These are phyloP conservation scores for Glyptemys insculpta DNA, from an alignment of 2,797 vertebrate species.

Conservation along the genomic window DNA sequence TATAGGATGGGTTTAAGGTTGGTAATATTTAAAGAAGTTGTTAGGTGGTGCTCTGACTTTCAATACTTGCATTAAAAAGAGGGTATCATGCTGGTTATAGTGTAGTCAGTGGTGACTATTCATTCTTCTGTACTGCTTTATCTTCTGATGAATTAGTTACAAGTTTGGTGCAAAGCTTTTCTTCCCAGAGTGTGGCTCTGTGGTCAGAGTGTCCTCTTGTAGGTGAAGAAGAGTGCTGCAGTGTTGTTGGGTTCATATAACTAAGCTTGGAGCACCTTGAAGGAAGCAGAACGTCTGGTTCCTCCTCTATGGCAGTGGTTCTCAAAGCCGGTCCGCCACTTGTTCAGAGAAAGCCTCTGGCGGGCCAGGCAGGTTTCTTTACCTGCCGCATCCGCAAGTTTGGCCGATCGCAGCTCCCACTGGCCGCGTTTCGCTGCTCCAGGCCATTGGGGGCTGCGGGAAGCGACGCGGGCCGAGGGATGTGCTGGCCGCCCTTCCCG, in stretches of 20 bases:
- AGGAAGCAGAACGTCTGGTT: background rate
- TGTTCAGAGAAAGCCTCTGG: too few species aligned
- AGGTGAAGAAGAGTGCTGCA: background rate
- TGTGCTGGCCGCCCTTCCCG: too few species aligned
- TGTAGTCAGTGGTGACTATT: background rate
- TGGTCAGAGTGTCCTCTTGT: background rate
- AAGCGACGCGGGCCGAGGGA: too few species aligned
- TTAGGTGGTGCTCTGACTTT: background rate
- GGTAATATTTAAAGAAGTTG: background rate
- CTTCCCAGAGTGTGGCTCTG: background rate
- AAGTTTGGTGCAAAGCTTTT: background rate
- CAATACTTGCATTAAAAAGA: background rate
- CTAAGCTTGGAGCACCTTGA: background rate
- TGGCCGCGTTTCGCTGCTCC: too few species aligned
- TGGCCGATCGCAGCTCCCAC: too few species aligned
- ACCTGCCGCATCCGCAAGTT: too few species aligned
- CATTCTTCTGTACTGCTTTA: background rate
- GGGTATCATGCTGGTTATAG: background rate
- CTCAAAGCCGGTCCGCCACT: too few species aligned
- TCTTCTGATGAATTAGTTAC: background rate
- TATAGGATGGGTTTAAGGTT: background rate
- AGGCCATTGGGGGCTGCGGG: too few species aligned
- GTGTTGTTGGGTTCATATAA: background rate
- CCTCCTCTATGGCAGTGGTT: background rate
- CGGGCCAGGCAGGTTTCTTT: too few species aligned